A percentile compares a stretch with the other conserved stretches of the same genome.
phyloP scores from a whole-genome alignment of 2,797 vertebrate genomes.

The Ispidina lecontei region DNA sequence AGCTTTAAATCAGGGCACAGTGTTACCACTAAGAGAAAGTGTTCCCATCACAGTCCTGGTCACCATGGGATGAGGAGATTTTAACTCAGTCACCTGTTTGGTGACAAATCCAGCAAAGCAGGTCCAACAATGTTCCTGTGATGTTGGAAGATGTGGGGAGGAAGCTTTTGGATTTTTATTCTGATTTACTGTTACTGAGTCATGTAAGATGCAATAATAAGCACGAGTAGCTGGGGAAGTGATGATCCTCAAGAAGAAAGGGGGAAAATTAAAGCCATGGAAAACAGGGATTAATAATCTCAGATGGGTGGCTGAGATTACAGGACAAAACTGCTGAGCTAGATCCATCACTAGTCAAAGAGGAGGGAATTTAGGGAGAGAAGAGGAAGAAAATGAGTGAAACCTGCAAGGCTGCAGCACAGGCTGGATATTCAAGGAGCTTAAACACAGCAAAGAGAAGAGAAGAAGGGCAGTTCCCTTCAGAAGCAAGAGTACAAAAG shows the following conservation, averaged over 20 bases:
- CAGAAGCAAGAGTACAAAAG: not conserved
- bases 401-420: not conserved
- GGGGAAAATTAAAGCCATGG: not conserved
- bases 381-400: not conserved
- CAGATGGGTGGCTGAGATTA: not conserved
- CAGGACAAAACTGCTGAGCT: not conserved
- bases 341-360: not conserved
- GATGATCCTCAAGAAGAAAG: not conserved
- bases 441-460: not conserved
- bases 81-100: too few relatives aligned
- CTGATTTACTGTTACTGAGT: not conserved
- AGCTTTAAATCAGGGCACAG: not conserved
- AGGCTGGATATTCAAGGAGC: not conserved
- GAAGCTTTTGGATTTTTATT: not conserved
- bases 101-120: not conserved
- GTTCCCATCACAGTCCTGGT: not conserved
- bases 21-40: too few relatives aligned
- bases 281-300: not conserved
- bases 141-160: rapidly evolving
- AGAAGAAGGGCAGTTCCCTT: not conserved
- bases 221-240: not conserved
- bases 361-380: not conserved
- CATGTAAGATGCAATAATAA: not conserved
- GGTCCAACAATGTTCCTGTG: rapidly evolving
- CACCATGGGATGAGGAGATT: not conserved